phyloP scores from a whole-genome alignment of 2,888 invertebrate genomes.

The Drosophila diplacantha region DNA sequence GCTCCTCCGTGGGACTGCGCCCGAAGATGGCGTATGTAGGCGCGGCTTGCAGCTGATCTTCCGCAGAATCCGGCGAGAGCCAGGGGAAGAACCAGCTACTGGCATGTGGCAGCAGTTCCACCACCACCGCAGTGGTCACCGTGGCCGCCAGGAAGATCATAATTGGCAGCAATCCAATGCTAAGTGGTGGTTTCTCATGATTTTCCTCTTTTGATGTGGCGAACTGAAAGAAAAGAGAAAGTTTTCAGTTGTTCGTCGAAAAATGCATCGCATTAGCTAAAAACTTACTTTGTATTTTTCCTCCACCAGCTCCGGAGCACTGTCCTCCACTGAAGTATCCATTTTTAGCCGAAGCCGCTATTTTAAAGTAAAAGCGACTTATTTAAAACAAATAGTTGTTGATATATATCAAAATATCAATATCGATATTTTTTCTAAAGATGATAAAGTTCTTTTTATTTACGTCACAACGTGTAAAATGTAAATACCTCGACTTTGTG shows the following conservation, averaged over 20 bases:
- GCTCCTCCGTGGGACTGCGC: neutral
- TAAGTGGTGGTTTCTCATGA: constrained; percentile 13
- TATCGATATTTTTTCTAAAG: too few relatives aligned
- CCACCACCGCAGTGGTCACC: constrained; percentile 55
- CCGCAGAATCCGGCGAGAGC: constrained; percentile 3
- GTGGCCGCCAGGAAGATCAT: constrained; percentile 60
- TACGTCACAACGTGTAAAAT: too few relatives aligned
- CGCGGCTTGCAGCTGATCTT: neutral
- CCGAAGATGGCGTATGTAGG: constrained; percentile 2
- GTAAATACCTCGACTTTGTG: too few relatives aligned
- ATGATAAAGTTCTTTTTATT: too few relatives aligned
- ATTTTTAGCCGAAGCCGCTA: constrained; percentile 19
- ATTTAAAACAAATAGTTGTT: constrained; percentile 32
- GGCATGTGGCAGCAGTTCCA: constrained; percentile 59
- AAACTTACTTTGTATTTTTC: constrained; percentile 23
- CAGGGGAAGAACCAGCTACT: constrained; percentile 26
- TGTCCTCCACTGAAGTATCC: constrained; percentile 16
- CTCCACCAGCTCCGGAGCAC: constrained; percentile 1
- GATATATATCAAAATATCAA: too few relatives aligned
- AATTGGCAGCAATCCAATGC: constrained; percentile 50
- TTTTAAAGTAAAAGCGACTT: constrained; percentile 4
- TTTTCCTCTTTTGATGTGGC: constrained; percentile 8
- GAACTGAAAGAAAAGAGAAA: constrained; percentile 56
- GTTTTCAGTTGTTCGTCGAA: constrained; percentile 18
- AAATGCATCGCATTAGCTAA: neutral